Percentiles rank a stretch among this genome's conserved stretches.
Evolutionary conservation across 30 jellyfish, hydroid and myxozoan genomes (phyloP).

Genomic region (Catostylus mosaicus): DNA sequence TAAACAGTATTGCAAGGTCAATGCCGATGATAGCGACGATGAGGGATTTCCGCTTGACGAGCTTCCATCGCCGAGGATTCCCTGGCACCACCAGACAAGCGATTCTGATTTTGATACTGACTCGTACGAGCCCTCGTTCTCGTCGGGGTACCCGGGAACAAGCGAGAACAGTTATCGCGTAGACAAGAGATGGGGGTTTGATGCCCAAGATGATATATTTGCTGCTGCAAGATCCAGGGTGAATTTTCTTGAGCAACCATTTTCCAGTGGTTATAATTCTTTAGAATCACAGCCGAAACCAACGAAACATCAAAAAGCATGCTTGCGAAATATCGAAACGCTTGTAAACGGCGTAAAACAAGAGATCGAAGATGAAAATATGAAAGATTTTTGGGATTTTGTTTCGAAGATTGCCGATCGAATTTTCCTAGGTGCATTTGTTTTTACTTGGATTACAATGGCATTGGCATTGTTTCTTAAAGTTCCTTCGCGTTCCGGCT

Average conservation of each 20-base stretch:
- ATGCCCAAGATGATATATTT: not conserved
- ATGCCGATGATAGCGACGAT: not conserved
- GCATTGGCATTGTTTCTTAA: slow-evolving; percentile 44
- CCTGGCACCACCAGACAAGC: not conserved
- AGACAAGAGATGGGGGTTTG: slow-evolving; percentile 4
- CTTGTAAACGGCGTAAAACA: slow-evolving; percentile 36
- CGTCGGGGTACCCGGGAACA: slow-evolving; percentile 78
- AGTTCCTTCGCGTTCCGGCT: slow-evolving; percentile 42
- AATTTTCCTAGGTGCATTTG: slow-evolving; percentile 32
- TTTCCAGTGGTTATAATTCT: slow-evolving; percentile 45
- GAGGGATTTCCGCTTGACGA: not conserved
- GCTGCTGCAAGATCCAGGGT: not conserved
- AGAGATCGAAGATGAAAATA: slow-evolving; percentile 34
- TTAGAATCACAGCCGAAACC: slow-evolving; percentile 21
- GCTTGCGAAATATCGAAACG: slow-evolving; percentile 36
- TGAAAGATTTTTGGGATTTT: slow-evolving; percentile 74
- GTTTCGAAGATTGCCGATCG: slow-evolving; percentile 81
- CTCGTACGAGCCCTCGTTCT: slow-evolving; percentile 27
- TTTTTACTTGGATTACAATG: slow-evolving; percentile 56
- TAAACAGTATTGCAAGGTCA: not conserved
- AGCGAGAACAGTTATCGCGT: slow-evolving; percentile 46
- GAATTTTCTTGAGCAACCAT: slow-evolving; percentile 17
- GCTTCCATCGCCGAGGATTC: not conserved
- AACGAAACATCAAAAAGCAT: slow-evolving; percentile 36
- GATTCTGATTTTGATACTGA: slow-evolving; percentile 28